These are phyloP conservation scores for Vannuccia rotundouncinata DNA, from an alignment of 2,888 invertebrate genomes.

Conservation along the genomic window DNA sequence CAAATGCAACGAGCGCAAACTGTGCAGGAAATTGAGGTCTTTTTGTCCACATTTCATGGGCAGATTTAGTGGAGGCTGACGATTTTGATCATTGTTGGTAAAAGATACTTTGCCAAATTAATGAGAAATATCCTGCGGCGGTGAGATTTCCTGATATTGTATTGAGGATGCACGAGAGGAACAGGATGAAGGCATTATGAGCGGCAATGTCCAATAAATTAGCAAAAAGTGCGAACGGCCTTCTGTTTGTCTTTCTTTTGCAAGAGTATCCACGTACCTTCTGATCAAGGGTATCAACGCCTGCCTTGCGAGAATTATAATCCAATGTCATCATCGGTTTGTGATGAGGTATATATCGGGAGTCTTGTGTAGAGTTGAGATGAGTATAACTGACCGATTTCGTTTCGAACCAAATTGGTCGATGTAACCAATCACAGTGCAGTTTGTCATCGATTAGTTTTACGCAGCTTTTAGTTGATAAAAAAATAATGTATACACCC, in stretches of 20 bases:
- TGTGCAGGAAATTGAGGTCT: no score
- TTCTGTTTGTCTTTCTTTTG: conserved; percentile 29
- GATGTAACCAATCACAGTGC: no score
- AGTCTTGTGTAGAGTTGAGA: conserved; percentile 11
- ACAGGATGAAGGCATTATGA: conserved; percentile 27
- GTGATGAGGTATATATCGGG: not conserved
- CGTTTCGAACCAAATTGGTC: conserved; percentile 13
- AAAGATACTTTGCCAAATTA: conserved; percentile 11
- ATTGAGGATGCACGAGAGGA: conserved; percentile 4
- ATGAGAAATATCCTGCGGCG: conserved; percentile 4
- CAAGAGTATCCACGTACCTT: conserved; percentile 5
- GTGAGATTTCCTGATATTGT: conserved; percentile 7
- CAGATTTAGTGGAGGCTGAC: no score
- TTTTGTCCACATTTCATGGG: no score
- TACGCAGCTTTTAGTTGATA: no score
- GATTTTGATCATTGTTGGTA: not conserved
- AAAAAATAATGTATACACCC: no score
- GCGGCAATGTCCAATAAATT: not conserved
- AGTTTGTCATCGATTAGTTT: no score
- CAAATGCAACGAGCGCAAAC: no score
- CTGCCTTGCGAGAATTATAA: conserved; percentile 15
- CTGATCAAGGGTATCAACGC: conserved; percentile 24
- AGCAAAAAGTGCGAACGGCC: conserved; percentile 22
- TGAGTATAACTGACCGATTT: conserved; percentile 3
- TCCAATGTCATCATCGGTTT: conserved; percentile 14